Percentiles rank a stretch among this genome's conserved stretches.
These are phyloP conservation scores for Drosophila lowei DNA, from an alignment of 1,140 invertebrate species.

Conservation along the genomic window DNA sequence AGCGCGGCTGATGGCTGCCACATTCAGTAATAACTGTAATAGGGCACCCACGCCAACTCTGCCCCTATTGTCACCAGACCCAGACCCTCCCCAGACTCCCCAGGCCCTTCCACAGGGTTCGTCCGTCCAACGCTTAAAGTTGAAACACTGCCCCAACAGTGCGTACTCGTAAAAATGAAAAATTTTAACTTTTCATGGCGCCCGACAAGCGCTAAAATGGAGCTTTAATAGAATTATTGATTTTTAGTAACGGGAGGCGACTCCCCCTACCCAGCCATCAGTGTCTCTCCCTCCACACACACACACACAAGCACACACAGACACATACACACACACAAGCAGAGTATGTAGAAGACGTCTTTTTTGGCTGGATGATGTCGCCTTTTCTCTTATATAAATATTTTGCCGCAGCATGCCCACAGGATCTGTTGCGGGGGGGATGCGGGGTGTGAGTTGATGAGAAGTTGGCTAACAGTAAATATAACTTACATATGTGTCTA, in stretches of 20 bases:
- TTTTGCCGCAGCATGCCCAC: slow-evolving; percentile 19
- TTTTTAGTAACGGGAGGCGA: slow-evolving; percentile 53
- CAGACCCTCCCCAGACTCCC: not conserved
- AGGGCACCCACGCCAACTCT: slow-evolving; percentile 34
- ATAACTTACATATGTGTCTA: slow-evolving; percentile 30
- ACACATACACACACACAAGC: slow-evolving; percentile 10
- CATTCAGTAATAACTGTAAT: slow-evolving; percentile 76
- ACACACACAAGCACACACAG: not conserved
- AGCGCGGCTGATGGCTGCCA: slow-evolving; percentile 68
- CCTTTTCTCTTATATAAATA: slow-evolving; percentile 45
- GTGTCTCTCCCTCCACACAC: too few relatives aligned
- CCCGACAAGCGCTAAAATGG: slow-evolving; percentile 18
- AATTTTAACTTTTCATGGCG: slow-evolving; percentile 9
- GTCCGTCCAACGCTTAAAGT: slow-evolving; percentile 44
- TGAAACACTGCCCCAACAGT: slow-evolving; percentile 48
- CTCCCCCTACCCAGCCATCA: slow-evolving; percentile 12
- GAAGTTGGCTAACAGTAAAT: slow-evolving; percentile 50
- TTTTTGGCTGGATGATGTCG: slow-evolving; percentile 31
- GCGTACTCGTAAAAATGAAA: slow-evolving; percentile 6
- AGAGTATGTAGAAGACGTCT: slow-evolving; percentile 32
- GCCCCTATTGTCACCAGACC: slow-evolving; percentile 13
- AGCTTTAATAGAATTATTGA: slow-evolving; percentile 80
- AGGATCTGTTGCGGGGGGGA: not conserved
- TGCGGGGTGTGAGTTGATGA: slow-evolving; percentile 14
- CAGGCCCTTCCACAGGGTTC: not conserved